Conservation (phyloP, 2,888 invertebrate species). For the Melanostoma scalare region DNA sequence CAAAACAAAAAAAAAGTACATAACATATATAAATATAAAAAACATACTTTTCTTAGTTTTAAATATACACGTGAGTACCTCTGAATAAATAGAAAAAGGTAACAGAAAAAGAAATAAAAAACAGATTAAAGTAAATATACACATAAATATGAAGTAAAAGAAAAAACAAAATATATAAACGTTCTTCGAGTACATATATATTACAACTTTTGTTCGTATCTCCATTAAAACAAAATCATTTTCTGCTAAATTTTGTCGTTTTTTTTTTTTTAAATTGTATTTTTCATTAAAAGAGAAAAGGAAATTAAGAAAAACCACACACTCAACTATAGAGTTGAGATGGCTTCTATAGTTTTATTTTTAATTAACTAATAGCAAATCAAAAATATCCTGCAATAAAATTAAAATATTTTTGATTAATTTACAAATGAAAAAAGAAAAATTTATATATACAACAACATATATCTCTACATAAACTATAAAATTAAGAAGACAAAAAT, state of each 20-base stretch:
- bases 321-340: conserved; percentile 44
- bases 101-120: conserved; percentile 23
- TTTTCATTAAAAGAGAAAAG: conserved; percentile 42
- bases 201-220: conserved; percentile 51
- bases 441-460: conserved; percentile 59
- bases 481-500: conserved; percentile 51
- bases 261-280: conserved; percentile 39
- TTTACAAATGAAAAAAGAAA: conserved; percentile 52
- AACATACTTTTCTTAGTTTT: conserved; percentile 68
- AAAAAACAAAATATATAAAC: conserved; percentile 50
- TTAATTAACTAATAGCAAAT: conserved; percentile 39
- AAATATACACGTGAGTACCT: conserved; percentile 74
- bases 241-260: conserved; percentile 60
- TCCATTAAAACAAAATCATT: conserved; percentile 47
- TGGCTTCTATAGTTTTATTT: conserved; percentile 31
- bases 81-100: conserved; percentile 71
- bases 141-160: conserved; percentile 38
- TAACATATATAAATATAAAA: conserved; percentile 44
- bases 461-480: conserved; percentile 55
- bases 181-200: conserved; percentile 54
- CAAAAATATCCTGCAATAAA: conserved; percentile 23
- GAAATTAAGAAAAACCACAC: conserved; percentile 31
- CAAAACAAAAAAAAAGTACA: conserved; percentile 41
- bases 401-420: conserved; percentile 53
- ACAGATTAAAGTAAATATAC: conserved; percentile 31